Percentiles rank a stretch among this genome's conserved stretches.
These are phyloP conservation scores for Colius striatus DNA, from an alignment of 2,113 vertebrate species.

Conservation along the genomic window DNA sequence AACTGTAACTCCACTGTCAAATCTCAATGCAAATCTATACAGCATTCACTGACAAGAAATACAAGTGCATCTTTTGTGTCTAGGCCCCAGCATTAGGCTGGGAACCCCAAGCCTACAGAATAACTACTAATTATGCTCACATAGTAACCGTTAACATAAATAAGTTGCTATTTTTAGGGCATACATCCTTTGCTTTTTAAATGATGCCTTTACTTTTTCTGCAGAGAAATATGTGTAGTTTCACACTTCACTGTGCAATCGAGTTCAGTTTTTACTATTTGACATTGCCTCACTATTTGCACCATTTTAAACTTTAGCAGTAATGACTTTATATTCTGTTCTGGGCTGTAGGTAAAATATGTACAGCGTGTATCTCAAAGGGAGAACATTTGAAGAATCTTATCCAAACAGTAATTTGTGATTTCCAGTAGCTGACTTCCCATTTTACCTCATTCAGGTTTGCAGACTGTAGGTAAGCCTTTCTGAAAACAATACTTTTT, in stretches of 20 bases:
- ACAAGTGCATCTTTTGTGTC: not conserved
- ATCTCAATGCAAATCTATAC: not conserved
- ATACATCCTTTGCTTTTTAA: not conserved
- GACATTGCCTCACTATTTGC: not conserved
- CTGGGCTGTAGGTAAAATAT: not conserved
- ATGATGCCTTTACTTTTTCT: not conserved
- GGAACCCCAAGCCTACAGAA: not conserved
- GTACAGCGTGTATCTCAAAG: not conserved
- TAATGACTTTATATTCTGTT: not conserved
- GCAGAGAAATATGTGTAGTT: not conserved
- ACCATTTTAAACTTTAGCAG: not conserved
- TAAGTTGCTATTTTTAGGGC: not conserved
- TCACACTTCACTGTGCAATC: not conserved
- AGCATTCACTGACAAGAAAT: not conserved
- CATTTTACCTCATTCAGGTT: not conserved
- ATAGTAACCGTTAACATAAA: not conserved
- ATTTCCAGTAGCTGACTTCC: not conserved
- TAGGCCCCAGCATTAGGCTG: not conserved
- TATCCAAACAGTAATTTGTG: not conserved
- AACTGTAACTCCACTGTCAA: not conserved
- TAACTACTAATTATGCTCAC: not conserved
- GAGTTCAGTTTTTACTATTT: not conserved
- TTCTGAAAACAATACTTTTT: not conserved
- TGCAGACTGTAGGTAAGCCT: not conserved
- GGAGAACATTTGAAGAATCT: not conserved